Percentiles rank a stretch among this genome's conserved stretches.
Conservation (phyloP, 2,888 invertebrate genomes). For the Plagodis dolabraria region DNA sequence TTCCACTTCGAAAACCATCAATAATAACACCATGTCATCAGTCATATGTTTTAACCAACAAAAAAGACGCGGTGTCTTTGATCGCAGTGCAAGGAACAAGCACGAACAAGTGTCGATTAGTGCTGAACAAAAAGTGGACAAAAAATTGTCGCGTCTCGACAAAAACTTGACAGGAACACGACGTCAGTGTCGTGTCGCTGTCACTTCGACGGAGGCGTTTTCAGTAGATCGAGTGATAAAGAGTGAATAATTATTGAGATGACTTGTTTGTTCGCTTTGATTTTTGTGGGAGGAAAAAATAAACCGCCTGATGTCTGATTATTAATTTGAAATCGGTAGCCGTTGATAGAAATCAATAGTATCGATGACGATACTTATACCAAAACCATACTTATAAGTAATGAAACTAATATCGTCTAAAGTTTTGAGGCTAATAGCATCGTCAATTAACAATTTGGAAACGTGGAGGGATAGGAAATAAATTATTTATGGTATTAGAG, state of each 20-base stretch:
- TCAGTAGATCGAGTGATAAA: slow-evolving; percentile 64
- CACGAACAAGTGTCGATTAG: slow-evolving; percentile 73
- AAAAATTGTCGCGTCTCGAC: slow-evolving; percentile 53
- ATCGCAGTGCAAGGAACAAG: slow-evolving; percentile 46
- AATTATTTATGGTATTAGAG: no score
- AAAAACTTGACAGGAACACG: slow-evolving; percentile 66
- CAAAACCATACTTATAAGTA: no score
- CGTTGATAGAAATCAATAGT: slow-evolving; percentile 2
- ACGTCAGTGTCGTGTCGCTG: slow-evolving; percentile 72
- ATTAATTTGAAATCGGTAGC: slow-evolving; percentile 3
- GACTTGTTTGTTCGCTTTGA: slow-evolving; percentile 29
- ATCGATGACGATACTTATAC: no score
- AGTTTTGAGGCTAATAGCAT: no score
- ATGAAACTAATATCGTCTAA: no score
- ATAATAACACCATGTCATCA: slow-evolving; percentile 57
- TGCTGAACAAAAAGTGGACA: slow-evolving; percentile 41
- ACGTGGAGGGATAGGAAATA: no score
- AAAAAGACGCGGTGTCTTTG: slow-evolving; percentile 53
- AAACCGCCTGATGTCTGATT: background rate
- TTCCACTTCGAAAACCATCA: slow-evolving; percentile 51
- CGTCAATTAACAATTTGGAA: no score
- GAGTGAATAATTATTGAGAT: slow-evolving; percentile 66
- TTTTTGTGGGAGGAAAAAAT: slow-evolving; percentile 19
- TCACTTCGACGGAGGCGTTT: slow-evolving; percentile 54
- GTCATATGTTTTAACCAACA: slow-evolving; percentile 43